These are phyloP conservation scores for Crenichthys baileyi DNA, from an alignment of 2,797 vertebrate species.

Conservation along the genomic window DNA sequence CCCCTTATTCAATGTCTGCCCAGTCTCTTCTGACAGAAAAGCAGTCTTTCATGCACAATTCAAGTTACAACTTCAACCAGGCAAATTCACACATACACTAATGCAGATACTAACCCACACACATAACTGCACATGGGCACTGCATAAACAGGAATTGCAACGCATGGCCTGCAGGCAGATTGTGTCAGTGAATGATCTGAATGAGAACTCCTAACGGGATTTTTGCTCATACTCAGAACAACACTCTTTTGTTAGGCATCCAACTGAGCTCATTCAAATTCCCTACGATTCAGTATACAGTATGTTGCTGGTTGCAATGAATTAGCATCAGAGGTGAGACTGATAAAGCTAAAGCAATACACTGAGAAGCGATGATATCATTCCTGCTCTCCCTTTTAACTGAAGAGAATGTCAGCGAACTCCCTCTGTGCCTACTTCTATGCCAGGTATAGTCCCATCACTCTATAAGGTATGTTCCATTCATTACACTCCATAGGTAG, in stretches of 20 bases:
- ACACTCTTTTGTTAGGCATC: conserved; percentile 43
- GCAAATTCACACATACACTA: neutral
- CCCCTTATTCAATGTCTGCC: conserved; percentile 46
- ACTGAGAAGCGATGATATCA: conserved; percentile 54
- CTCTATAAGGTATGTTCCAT: neutral
- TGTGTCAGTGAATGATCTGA: conserved; percentile 56
- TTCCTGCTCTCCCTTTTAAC: conserved; percentile 50
- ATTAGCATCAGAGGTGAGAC: conserved; percentile 22
- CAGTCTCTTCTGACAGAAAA: conserved; percentile 32
- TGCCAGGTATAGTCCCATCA: conserved; percentile 31
- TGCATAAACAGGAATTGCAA: conserved; percentile 37
- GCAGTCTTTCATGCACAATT: conserved; percentile 23
- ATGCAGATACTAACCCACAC: neutral
- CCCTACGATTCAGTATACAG: conserved; percentile 40
- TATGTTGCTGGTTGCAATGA: conserved; percentile 33
- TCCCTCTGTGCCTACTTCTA: conserved; percentile 38
- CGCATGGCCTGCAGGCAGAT: conserved; percentile 48
- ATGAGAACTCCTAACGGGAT: conserved; percentile 55
- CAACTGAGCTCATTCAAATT: conserved; percentile 44
- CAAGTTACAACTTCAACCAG: conserved; percentile 13
- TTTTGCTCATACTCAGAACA: conserved; percentile 47
- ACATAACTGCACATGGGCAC: conserved; percentile 38
- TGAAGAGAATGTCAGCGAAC: conserved; percentile 63
- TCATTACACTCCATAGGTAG: neutral
- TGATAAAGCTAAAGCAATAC: conserved; percentile 34